These are phyloP conservation scores for Hydra vulgaris DNA, from an alignment of 30 jellyfish, hydroid and myxozoan species.

Conservation along the genomic window DNA sequence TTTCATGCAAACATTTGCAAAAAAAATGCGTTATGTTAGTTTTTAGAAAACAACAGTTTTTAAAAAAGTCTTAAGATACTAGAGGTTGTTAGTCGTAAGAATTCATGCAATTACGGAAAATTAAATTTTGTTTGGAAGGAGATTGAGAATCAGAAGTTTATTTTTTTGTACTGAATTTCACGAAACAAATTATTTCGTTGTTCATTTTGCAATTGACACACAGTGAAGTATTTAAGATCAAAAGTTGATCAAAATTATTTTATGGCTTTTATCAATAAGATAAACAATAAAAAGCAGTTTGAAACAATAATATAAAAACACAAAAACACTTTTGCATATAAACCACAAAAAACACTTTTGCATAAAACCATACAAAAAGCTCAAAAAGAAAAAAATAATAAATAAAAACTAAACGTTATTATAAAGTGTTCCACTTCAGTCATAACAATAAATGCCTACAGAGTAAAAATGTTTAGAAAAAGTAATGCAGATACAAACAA, in stretches of 20 bases:
- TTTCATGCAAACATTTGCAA: no score
- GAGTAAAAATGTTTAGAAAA: background rate
- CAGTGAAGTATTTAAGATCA: background rate
- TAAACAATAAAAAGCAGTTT: background rate
- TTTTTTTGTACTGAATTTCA: no score
- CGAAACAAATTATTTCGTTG: no score
- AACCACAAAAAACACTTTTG: background rate
- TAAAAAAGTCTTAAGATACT: no score
- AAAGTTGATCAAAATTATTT: background rate
- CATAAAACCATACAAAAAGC: no score
- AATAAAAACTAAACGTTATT: background rate
- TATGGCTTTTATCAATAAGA: background rate
- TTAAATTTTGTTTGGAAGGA: no score
- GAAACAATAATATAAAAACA: background rate
- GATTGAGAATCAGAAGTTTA: no score
- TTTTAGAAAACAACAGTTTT: no score
- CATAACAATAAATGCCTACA: background rate
- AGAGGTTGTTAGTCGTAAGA: no score
- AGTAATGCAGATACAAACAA: background rate
- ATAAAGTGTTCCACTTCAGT: background rate
- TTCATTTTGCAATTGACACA: no score
- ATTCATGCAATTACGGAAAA: no score
- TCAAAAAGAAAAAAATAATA: background rate
- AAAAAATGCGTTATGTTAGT: no score
- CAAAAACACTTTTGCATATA: background rate